These are phyloP conservation scores for Ambastaia sidthimunki DNA, from an alignment of 2,797 vertebrate species.

Conservation along the genomic window DNA sequence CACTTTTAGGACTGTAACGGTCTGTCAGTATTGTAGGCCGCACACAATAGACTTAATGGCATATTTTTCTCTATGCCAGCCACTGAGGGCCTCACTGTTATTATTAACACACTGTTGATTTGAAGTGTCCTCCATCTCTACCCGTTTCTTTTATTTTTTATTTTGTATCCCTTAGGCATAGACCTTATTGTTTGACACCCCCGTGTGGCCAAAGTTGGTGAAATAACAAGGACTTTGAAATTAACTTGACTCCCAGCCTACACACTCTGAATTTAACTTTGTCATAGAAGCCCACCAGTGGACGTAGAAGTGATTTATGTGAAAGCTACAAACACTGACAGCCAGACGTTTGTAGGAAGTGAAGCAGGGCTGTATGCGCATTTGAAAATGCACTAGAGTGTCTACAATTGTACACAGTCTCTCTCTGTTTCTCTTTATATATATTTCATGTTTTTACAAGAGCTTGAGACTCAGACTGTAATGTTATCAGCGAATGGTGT, in stretches of 20 bases:
- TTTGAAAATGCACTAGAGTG: no score
- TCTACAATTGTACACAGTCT: no score
- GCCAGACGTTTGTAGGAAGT: conserved; percentile 10
- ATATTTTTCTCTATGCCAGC: conserved; percentile 51
- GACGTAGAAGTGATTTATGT: conserved; percentile 59
- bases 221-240: conserved; percentile 60
- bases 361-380: not conserved
- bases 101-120: conserved; percentile 66
- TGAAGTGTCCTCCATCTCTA: conserved; percentile 64
- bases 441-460: not conserved
- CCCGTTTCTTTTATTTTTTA: conserved; percentile 43
- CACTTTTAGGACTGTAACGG: conserved; percentile 55
- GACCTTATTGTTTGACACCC: conserved; percentile 80
- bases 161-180: conserved; percentile 61
- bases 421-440: no score
- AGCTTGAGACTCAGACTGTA: not conserved
- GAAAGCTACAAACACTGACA: conserved; percentile 26
- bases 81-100: conserved; percentile 64
- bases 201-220: conserved; percentile 75
- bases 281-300: conserved; percentile 29
- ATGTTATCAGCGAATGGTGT: not conserved
- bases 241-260: conserved; percentile 52
- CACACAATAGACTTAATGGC: conserved; percentile 57
- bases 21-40: conserved; percentile 54
- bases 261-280: not conserved